Percentiles rank a stretch among this genome's conserved stretches.
phyloP scores from a whole-genome alignment of 2,113 vertebrate species.

The Gymnarchus niloticus region DNA sequence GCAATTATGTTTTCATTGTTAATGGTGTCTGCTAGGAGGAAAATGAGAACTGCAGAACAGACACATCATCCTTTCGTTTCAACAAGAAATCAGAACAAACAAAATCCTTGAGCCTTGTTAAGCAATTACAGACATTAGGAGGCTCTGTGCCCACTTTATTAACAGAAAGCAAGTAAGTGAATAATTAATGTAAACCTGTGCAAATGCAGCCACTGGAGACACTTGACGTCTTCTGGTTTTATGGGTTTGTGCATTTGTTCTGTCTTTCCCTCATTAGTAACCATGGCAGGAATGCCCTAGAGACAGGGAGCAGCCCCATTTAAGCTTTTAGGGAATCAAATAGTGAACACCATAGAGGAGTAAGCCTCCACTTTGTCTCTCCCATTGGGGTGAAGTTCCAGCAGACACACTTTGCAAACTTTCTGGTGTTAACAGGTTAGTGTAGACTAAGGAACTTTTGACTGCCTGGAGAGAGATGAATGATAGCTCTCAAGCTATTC shows the following conservation, averaged over 20 bases:
- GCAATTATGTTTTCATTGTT: slow-evolving; percentile 5
- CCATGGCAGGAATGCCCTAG: background rate
- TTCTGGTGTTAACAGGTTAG: background rate
- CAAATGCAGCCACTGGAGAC: background rate
- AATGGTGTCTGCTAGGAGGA: background rate
- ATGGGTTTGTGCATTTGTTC: background rate
- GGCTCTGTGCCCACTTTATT: background rate
- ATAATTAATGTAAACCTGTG: background rate
- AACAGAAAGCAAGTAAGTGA: background rate
- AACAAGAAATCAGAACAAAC: background rate
- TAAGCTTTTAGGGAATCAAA: background rate
- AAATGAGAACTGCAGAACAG: background rate
- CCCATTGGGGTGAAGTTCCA: background rate
- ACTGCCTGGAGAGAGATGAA: background rate
- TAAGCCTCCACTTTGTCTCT: background rate
- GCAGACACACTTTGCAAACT: background rate
- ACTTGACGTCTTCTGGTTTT: background rate
- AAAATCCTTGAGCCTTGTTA: background rate
- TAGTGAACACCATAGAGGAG: background rate
- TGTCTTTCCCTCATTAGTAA: background rate
- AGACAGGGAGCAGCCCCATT: background rate
- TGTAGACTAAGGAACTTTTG: background rate
- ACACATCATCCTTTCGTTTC: background rate
- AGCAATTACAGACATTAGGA: slow-evolving; percentile 7
- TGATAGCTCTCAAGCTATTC: background rate